These are phyloP conservation scores for Eulemur rufifrons DNA, from an alignment of 2,113 vertebrate genomes.

Conservation along the genomic window DNA sequence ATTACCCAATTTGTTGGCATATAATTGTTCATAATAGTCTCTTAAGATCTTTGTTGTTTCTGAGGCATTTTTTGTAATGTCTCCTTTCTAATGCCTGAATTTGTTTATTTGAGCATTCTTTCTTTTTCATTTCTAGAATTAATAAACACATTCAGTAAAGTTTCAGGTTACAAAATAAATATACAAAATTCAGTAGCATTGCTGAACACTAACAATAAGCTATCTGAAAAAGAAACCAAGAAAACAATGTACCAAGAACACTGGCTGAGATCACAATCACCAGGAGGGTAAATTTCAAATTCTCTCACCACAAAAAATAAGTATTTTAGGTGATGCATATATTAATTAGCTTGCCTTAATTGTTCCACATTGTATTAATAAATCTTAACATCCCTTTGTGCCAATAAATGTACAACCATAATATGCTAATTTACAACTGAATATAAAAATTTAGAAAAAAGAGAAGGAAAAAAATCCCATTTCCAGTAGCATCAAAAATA, in stretches of 20 bases:
- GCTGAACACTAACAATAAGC: neutral
- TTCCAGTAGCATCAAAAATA: neutral
- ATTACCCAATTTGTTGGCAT: no score
- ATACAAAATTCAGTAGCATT: neutral
- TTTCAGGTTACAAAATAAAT: no score
- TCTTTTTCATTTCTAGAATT: no score
- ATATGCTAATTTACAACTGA: neutral
- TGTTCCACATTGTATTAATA: neutral
- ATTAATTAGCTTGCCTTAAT: neutral
- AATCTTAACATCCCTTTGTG: neutral
- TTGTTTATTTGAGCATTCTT: no score
- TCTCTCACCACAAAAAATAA: neutral
- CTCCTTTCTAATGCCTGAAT: no score
- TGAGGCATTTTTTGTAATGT: no score
- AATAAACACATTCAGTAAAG: no score
- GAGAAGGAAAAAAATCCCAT: neutral
- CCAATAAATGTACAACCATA: neutral
- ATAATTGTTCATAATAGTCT: no score
- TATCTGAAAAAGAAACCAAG: neutral
- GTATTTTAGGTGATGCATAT: neutral
- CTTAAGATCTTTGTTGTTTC: no score
- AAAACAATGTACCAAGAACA: neutral
- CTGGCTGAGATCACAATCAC: neutral
- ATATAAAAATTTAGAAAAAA: neutral
- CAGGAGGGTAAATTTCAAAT: neutral